Evolutionary conservation across 2,888 invertebrate genomes (phyloP).

Genomic region (Cataglyphis livida): DNA sequence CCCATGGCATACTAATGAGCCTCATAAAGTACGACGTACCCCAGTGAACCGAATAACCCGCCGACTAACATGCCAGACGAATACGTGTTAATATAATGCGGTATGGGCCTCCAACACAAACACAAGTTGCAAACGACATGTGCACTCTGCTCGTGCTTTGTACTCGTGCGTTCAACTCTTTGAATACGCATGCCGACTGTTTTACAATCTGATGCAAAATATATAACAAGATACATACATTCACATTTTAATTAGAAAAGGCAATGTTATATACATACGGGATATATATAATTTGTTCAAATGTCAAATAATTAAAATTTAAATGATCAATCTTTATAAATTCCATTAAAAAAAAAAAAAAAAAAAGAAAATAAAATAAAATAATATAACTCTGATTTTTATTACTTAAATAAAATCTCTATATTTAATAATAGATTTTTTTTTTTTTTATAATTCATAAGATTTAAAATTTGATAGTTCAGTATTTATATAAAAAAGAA

Average conservation of each 20-base stretch:
- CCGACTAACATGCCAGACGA: slow-evolving; percentile 41
- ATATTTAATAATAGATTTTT: background rate
- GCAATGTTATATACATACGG: background rate
- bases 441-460: background rate
- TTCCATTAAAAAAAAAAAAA: background rate
- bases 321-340: background rate
- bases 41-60: slow-evolving; percentile 70
- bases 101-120: background rate
- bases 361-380: background rate
- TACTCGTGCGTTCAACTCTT: slow-evolving; percentile 21
- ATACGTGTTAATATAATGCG: slow-evolving; percentile 10
- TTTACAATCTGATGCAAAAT: background rate
- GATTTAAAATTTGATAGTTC: background rate
- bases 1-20: slow-evolving; percentile 79
- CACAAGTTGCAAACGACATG: slow-evolving; percentile 19
- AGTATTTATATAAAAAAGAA: slow-evolving; percentile 3
- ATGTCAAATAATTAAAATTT: background rate
- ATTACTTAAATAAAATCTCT: background rate
- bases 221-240: background rate
- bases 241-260: background rate
- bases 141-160: slow-evolving; percentile 13
- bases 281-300: background rate
- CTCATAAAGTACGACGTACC: slow-evolving; percentile 65
- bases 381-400: background rate
- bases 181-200: background rate